phyloP scores from a whole-genome alignment of 2,888 invertebrate species.

The Platycnemis pennipes region DNA sequence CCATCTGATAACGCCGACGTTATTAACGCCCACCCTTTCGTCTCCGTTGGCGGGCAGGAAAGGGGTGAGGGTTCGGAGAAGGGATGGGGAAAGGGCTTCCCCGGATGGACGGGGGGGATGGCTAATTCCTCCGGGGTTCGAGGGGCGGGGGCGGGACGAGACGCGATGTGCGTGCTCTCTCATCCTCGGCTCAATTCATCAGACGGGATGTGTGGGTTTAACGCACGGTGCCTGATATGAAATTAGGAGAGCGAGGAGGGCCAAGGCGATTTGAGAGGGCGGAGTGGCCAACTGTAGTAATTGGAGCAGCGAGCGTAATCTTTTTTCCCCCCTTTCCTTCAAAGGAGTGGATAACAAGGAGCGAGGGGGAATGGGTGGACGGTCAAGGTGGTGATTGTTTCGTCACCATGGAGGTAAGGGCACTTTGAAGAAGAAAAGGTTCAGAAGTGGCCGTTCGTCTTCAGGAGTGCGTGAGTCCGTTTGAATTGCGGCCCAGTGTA shows the following conservation, averaged over 20 bases:
- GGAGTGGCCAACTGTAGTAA: background rate
- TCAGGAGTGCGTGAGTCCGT: too few relatives aligned
- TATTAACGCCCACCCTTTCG: background rate
- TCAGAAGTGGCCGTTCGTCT: too few relatives aligned
- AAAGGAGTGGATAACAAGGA: background rate
- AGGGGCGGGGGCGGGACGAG: background rate
- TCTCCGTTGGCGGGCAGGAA: background rate
- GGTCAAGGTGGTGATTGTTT: background rate
- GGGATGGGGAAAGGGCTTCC: background rate
- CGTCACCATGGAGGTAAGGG: background rate
- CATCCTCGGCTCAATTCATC: background rate
- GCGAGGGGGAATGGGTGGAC: background rate
- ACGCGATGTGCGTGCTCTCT: background rate
- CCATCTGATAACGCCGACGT: background rate
- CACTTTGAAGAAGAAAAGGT: too few relatives aligned
- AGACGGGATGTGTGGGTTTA: constrained; percentile 21
- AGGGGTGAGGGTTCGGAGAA: background rate
- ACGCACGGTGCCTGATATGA: background rate
- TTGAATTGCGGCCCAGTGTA: too few relatives aligned
- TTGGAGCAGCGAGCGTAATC: background rate
- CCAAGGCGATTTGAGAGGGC: background rate
- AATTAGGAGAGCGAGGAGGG: background rate
- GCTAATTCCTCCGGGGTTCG: background rate
- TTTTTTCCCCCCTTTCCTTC: background rate
- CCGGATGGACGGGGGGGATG: background rate